Percentiles rank a stretch among this genome's conserved stretches.
phyloP scores from a whole-genome alignment of 2,797 vertebrate species.

The Pteronotus mesoamericanus region DNA sequence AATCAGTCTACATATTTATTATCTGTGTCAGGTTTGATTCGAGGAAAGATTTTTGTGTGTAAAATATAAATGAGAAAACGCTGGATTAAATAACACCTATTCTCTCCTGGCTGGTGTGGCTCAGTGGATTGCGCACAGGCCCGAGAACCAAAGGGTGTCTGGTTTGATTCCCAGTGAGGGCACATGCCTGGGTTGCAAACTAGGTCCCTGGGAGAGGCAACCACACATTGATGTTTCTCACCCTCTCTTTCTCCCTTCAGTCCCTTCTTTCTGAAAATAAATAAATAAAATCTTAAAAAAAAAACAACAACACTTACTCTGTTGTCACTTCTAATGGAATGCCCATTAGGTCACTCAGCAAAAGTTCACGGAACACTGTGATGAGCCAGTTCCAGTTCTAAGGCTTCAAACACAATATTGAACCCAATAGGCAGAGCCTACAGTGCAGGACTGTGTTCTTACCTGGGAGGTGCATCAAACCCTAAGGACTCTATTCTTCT shows the following conservation, averaged over 20 bases:
- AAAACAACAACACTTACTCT: not conserved
- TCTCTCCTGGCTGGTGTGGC: too few relatives aligned
- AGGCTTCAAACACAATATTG: not conserved
- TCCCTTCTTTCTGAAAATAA: too few relatives aligned
- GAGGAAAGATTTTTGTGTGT: not conserved
- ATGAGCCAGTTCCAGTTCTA: not conserved
- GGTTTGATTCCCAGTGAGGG: too few relatives aligned
- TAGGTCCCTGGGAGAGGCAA: too few relatives aligned
- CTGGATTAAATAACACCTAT: not conserved
- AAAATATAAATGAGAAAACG: not conserved
- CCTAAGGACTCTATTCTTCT: not conserved
- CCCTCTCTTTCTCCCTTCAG: too few relatives aligned
- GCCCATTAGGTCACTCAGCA: not conserved
- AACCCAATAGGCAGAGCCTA: not conserved
- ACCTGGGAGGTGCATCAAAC: not conserved
- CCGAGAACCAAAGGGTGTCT: too few relatives aligned
- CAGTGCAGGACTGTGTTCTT: not conserved
- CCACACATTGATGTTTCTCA: too few relatives aligned
- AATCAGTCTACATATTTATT: not conserved
- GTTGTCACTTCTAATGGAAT: not conserved
- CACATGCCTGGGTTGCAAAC: too few relatives aligned
- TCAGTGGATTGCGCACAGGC: too few relatives aligned
- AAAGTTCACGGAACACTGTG: fast-evolving
- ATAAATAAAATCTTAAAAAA: too few relatives aligned
- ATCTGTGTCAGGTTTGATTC: not conserved